phyloP scores from a whole-genome alignment of 1,140 invertebrate species.

The Cyphomyrmex costatus region DNA sequence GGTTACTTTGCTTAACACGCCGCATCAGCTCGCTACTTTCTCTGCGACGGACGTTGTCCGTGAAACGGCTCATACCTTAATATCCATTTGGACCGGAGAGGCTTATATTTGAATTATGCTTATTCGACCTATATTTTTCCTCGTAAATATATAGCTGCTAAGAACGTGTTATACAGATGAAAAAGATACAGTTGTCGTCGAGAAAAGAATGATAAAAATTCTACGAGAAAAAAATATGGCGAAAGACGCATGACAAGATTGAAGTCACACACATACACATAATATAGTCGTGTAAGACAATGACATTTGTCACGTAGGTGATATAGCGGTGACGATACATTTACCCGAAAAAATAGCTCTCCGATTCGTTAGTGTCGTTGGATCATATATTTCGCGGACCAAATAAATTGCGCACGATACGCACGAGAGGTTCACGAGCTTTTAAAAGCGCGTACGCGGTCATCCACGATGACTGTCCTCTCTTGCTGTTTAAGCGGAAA shows the following conservation, averaged over 20 bases:
- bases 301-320: slow-evolving; percentile 19
- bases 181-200: background rate
- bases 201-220: background rate
- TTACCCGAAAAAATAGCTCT: slow-evolving; percentile 32
- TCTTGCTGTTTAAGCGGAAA: slow-evolving; percentile 34
- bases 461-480: slow-evolving; percentile 6
- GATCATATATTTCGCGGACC: slow-evolving; percentile 19
- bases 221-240: background rate
- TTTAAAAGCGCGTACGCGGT: slow-evolving; percentile 28
- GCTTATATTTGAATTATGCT: background rate
- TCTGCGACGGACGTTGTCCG: background rate
- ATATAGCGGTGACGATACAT: slow-evolving; percentile 18
- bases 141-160: background rate
- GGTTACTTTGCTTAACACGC: slow-evolving; percentile 67
- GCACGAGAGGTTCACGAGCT: background rate
- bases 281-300: slow-evolving; percentile 16
- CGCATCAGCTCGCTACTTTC: background rate
- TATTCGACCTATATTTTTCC: background rate
- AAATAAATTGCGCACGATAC: slow-evolving; percentile 13
- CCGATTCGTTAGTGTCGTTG: slow-evolving; percentile 30
- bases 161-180: background rate
- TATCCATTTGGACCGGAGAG: background rate
- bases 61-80: background rate
- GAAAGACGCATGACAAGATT: background rate
- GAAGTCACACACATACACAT: background rate